These are phyloP conservation scores for Rattus rattus DNA, from an alignment of 2,113 vertebrate species.

Conservation along the genomic window DNA sequence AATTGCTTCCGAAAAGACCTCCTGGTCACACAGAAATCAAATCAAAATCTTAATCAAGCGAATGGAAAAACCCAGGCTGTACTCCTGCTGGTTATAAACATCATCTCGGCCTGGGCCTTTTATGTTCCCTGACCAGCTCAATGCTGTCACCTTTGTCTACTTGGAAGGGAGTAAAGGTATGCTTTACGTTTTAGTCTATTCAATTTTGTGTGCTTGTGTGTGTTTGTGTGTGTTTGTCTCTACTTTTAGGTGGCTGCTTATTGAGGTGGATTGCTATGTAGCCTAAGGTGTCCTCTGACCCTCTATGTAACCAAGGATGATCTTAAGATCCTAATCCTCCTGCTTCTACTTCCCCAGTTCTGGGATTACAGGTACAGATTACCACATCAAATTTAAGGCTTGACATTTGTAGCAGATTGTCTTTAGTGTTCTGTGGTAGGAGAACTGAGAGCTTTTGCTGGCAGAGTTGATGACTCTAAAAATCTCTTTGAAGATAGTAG, in stretches of 20 bases:
- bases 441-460: neutral
- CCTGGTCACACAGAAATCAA: neutral
- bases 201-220: neutral
- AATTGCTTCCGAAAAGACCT: constrained; percentile 5
- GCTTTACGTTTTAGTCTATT: neutral
- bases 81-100: neutral
- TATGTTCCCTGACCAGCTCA: neutral
- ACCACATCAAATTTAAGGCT: neutral
- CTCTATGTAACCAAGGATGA: neutral
- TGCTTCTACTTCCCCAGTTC: neutral
- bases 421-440: neutral
- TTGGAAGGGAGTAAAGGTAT: constrained; percentile 62
- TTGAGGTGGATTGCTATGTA: neutral
- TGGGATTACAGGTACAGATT: neutral
- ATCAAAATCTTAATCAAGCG: neutral
- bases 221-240: too few species aligned
- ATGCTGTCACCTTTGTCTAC: neutral
- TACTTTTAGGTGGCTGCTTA: neutral
- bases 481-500: neutral
- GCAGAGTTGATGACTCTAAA: neutral
- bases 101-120: neutral
- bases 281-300: neutral
- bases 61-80: neutral
- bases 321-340: neutral
- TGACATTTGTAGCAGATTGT: neutral